Evolutionary conservation across 2,113 vertebrate genomes (phyloP).

Genomic region (Alexandromys fortis): DNA sequence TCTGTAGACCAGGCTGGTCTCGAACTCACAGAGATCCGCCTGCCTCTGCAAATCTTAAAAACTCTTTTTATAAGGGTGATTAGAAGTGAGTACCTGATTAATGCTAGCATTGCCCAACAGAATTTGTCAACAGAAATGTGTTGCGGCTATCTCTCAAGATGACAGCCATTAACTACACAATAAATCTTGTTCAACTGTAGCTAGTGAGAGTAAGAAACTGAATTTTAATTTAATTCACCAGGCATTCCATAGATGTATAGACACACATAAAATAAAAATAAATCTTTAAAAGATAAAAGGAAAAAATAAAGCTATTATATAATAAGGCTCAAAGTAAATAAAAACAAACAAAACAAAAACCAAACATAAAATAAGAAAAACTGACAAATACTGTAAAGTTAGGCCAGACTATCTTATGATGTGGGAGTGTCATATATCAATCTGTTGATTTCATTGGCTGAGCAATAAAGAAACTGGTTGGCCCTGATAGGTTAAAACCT

Average conservation of each 20-base stretch:
- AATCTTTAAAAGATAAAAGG: neutral
- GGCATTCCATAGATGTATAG: neutral
- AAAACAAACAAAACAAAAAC: neutral
- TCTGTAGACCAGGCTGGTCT: too few species aligned
- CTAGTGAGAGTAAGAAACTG: neutral
- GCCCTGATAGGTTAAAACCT: too few species aligned
- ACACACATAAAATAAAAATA: neutral
- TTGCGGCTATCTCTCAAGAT: neutral
- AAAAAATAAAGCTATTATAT: neutral
- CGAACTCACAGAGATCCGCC: too few species aligned
- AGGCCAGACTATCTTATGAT: neutral
- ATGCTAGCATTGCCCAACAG: neutral
- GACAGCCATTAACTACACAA: conserved; percentile 15
- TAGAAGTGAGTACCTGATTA: conserved; percentile 29
- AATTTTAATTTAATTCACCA: conserved; percentile 31
- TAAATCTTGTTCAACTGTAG: neutral
- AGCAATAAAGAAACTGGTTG: too few species aligned
- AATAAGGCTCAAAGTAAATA: conserved; percentile 41
- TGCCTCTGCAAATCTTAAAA: neutral
- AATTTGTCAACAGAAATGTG: conserved; percentile 7
- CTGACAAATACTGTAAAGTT: conserved; percentile 20
- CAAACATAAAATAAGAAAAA: conserved; percentile 38
- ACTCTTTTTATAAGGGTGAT: neutral
- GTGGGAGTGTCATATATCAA: too few species aligned
- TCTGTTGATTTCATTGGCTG: too few species aligned